A percentile compares a stretch with the other conserved stretches of the same genome.
Evolutionary conservation across 2,888 invertebrate genomes (phyloP).

Genomic region (Sabatieria punctata): DNA sequence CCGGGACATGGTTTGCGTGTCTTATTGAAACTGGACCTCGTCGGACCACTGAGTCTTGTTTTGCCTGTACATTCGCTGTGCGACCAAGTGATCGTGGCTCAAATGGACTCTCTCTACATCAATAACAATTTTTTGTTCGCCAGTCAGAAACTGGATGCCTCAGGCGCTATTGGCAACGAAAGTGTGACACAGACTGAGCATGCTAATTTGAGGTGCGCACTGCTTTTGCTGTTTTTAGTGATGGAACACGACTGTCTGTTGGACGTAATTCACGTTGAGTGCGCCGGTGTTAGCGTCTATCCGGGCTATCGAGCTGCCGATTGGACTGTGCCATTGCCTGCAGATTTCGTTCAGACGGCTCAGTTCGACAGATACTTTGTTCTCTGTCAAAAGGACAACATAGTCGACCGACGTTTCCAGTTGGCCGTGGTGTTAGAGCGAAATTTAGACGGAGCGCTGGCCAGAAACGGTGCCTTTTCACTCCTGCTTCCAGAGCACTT

Average conservation of each 20-base stretch:
- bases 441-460: constrained; percentile 33
- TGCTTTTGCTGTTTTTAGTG: constrained; percentile 12
- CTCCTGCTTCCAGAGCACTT: neutral
- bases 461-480: constrained; percentile 22
- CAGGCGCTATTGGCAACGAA: too few species aligned
- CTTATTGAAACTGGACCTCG: constrained; percentile 48
- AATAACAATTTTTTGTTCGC: constrained; percentile 52
- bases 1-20: constrained; percentile 38
- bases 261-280: constrained; percentile 54
- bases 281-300: constrained; percentile 35
- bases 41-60: constrained; percentile 57
- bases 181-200: too few species aligned
- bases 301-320: neutral
- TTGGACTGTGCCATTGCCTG: neutral
- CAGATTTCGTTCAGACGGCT: neutral
- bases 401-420: constrained; percentile 25
- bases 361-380: neutral
- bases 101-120: constrained; percentile 58
- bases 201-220: neutral
- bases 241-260: constrained; percentile 42
- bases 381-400: constrained; percentile 18
- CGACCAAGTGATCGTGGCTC: constrained; percentile 56
- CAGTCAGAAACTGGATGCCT: constrained; percentile 15
- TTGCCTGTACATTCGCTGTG: constrained; percentile 66
- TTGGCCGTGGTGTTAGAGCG: constrained; percentile 31